Evolutionary conservation across 2,113 vertebrate genomes (phyloP), one percentile per base, ranked within the genome.

Genomic region (Solenodon paradoxus): DNA sequence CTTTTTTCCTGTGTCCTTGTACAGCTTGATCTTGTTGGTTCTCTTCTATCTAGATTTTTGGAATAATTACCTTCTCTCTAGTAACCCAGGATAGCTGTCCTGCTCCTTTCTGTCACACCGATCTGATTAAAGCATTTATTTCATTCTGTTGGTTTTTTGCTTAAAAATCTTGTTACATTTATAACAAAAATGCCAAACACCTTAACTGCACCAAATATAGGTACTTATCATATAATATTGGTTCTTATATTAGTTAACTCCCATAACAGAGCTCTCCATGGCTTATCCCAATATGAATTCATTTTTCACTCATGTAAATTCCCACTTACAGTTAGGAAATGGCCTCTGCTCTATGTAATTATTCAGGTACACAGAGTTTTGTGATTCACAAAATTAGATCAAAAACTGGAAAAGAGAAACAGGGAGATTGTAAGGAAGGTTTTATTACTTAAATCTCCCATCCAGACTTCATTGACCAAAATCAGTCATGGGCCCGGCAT

Each of bases 51-150:
- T 85, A 68, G 32, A 5, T 7, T 61, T 91, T 85, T 13, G 5
- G 59, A 92, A 71, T 87, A 75, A 92, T 40, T 63, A 22, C 63
- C 68, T 69, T 96, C 59, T 61, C 63, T 59, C 68, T 86, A 55
- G 38, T 49, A 92, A 89, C 7, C 88, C n/a, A 59, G 35, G 32
- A 38, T 74, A 35, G 53, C 26, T 90, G 19, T 59, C 61, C 17
- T 80, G 30, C 69, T 86, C 45, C 45, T 26, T 85, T 80, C 51
- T 74, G 20, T 61, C 17, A 64, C 7, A 32, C 0, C 69, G 26
- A 49, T 90, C 49, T 69, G 92, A 93, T 77, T 51, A 87, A 93
- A 92, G 84, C 35, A 96, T n/a, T 93, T 49, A 71, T 85, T 91
- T 85, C 19, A 79, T 81, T 72, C n/a, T 82, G 15, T 20, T 94